Conservation (phyloP, 1,140 invertebrate genomes). For the Oryzaephilus surinamensis region DNA sequence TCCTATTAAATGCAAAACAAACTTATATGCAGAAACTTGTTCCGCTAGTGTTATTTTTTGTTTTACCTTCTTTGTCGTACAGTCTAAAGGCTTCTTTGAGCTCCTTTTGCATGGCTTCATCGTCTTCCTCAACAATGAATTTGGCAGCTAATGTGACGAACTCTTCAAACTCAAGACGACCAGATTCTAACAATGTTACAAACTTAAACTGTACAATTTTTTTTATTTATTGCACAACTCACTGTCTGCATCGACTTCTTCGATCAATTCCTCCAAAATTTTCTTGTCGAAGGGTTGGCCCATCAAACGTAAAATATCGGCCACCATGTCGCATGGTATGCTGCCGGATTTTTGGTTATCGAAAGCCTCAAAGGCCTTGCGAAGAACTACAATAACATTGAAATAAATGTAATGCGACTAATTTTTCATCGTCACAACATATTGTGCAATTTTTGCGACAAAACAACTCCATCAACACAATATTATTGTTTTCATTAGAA, state of each 20-base stretch:
- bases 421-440: constrained; percentile 5
- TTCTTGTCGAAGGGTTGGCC: constrained; percentile 93
- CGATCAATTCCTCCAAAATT: constrained; percentile 88
- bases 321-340: constrained; percentile 90
- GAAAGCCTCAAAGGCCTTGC: constrained; percentile 94
- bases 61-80: constrained; percentile 57
- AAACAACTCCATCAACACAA: not conserved
- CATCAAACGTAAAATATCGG: constrained; percentile 87
- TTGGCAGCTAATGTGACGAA: constrained; percentile 88
- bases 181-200: constrained; percentile 57
- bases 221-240: constrained; percentile 41
- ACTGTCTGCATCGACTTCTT: constrained; percentile 94
- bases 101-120: constrained; percentile 86
- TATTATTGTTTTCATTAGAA: not conserved
- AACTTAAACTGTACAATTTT: too few species aligned
- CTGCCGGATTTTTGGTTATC: constrained; percentile 88
- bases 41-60: not conserved
- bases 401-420: constrained; percentile 9
- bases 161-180: constrained; percentile 88
- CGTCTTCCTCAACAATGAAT: constrained; percentile 91
- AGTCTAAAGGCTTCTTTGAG: constrained; percentile 81
- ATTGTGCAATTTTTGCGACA: not conserved
- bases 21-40: too few species aligned
- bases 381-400: constrained; percentile 57
- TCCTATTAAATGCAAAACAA: too few species aligned